These are phyloP conservation scores for Dinomys branickii DNA, from an alignment of 2,113 vertebrate species.

Conservation along the genomic window DNA sequence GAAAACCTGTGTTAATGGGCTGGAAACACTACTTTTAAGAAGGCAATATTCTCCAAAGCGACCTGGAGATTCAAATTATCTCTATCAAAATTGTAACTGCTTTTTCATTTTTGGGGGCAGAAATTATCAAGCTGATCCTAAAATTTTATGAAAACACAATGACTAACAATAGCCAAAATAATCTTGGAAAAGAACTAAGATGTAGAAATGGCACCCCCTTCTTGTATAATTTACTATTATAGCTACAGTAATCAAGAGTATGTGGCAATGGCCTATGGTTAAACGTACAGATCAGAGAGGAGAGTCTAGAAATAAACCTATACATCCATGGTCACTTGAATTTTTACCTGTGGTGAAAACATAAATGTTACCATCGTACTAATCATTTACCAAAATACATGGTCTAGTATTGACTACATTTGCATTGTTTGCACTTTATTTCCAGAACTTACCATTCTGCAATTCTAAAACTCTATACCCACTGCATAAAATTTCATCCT, in stretches of 20 bases:
- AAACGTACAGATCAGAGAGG: background rate
- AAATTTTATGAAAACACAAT: constrained; percentile 10
- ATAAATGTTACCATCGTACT: constrained; percentile 1
- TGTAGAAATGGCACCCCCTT: background rate
- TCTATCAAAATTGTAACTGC: background rate
- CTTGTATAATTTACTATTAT: background rate
- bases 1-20: background rate
- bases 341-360: background rate
- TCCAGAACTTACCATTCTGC: background rate
- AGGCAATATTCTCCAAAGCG: background rate
- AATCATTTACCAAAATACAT: background rate
- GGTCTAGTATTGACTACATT: background rate
- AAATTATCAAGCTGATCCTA: background rate
- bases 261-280: background rate
- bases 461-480: constrained; percentile 1
- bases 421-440: background rate
- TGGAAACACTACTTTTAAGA: constrained; percentile 6
- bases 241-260: background rate
- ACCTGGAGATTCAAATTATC: background rate
- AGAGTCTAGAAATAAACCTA: background rate
- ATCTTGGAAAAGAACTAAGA: background rate
- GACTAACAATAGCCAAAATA: background rate
- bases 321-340: background rate
- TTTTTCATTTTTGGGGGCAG: background rate
- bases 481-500: background rate